A percentile compares a stretch with the other conserved stretches of the same genome.
phyloP scores from a whole-genome alignment of 2,113 vertebrate genomes.

The Pituophis catenifer region DNA sequence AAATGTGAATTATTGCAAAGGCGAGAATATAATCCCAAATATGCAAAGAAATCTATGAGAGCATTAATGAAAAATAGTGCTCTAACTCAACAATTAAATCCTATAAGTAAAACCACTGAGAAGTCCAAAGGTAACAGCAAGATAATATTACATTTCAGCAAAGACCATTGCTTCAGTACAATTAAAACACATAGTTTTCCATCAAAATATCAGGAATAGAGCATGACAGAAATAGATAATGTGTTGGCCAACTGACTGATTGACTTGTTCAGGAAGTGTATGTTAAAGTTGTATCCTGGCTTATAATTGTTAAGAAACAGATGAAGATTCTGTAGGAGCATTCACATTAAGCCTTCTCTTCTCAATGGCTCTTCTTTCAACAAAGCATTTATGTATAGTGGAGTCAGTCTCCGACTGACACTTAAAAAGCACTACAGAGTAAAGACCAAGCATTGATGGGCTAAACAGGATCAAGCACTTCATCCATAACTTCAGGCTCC shows the following conservation, averaged over 20 bases:
- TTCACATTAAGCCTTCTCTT: background rate
- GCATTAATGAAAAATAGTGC: background rate
- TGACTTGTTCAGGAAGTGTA: background rate
- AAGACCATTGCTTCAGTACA: background rate
- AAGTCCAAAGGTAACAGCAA: background rate
- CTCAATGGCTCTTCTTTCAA: background rate
- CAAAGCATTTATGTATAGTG: background rate
- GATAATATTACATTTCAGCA: background rate
- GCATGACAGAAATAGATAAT: background rate
- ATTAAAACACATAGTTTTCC: background rate
- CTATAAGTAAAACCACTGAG: background rate
- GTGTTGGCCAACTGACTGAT: background rate
- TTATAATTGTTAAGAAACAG: background rate
- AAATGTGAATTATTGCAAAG: background rate
- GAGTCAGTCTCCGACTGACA: background rate
- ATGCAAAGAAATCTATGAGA: background rate
- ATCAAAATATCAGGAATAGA: background rate
- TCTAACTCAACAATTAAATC: background rate
- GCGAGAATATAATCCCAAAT: background rate
- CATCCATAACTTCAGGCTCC: background rate
- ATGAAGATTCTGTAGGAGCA: background rate
- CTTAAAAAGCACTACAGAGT: background rate
- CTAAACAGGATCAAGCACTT: background rate
- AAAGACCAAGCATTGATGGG: background rate
- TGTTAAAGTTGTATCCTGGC: background rate